Evolutionary conservation across 2,888 invertebrate species (phyloP), one percentile per base, ranked within the genome.

Genomic region (Serrognathus titanus): DNA sequence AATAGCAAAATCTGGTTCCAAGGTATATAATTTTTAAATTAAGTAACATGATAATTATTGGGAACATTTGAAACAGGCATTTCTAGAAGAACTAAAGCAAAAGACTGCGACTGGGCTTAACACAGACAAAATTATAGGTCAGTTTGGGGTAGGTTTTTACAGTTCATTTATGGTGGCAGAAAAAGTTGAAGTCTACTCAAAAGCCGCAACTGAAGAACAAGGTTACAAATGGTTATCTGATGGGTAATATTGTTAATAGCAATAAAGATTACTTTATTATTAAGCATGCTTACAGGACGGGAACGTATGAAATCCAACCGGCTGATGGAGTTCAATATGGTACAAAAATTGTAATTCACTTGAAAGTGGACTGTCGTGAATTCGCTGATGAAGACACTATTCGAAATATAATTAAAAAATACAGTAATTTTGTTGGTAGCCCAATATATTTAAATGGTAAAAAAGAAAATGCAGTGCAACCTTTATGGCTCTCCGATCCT

Each of bases 131-230:
- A 94, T 97, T 51, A 96, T 97, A 73, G 96, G 97, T 3, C 97
- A 98, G 76, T 98, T 98, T 81, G 98, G 97, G 64, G 98, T 98
- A 12, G 98, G 97, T 1, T 98, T 98, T 77, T 98, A 98, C 77
- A 97, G 97, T 10, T 89, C 92, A 0, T 98, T 98, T 75, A 97
- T 98, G 94, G 97, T 97, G 2, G 95, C 96, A 16, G 90, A 96
- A 67, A 90, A 88, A 73, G 94, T 98, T 24, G 95, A 96, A 71
- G 97, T 97, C 0, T 97, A 81, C 73, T 93, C 96, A 1, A 85
- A 86, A 71, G 88, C 90, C 55, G 86, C 88, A 56, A 74, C 76
- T 3, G 83, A 84, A 61, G 83, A 87, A 0, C 82, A 84, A 9
- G 95, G 94, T 1, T 86, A 89, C 69, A 87, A 87, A 71, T 97